A percentile compares a stretch with the other conserved stretches of the same genome.
phyloP scores from a whole-genome alignment of 2,113 vertebrate genomes.

The Hydrolagus affinis region DNA sequence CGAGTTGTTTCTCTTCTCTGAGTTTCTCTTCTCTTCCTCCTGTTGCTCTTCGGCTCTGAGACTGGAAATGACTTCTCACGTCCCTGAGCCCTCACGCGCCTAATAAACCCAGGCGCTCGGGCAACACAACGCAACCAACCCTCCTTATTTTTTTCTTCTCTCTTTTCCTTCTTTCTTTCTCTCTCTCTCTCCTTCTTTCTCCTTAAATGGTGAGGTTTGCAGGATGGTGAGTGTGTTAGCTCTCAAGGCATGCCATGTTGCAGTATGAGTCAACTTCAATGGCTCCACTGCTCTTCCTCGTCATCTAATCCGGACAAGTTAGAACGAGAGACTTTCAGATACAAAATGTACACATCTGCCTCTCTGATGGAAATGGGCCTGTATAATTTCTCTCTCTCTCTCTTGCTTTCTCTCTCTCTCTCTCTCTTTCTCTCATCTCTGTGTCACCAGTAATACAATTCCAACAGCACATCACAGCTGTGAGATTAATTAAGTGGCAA shows the following conservation, averaged over 20 bases:
- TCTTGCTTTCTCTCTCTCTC: not conserved
- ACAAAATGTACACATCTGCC: not conserved
- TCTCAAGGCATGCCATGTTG: too few species aligned
- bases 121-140: too few species aligned
- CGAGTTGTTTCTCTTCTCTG: not conserved
- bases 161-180: too few species aligned
- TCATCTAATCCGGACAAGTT: not conserved
- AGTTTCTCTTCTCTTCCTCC: not conserved
- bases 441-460: not conserved
- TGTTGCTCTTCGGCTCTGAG: conserved; percentile 5
- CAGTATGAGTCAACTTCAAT: too few species aligned
- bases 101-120: not conserved
- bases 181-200: too few species aligned
- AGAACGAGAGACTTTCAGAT: not conserved
- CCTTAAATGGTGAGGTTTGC: too few species aligned
- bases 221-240: too few species aligned
- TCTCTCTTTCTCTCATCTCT: not conserved
- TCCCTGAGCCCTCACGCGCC: not conserved
- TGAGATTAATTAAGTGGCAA: not conserved
- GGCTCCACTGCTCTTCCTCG: too few species aligned
- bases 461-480: not conserved
- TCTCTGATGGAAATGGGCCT: not conserved
- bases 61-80: not conserved
- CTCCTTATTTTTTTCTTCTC: too few species aligned
- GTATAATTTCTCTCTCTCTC: not conserved